A percentile compares a stretch with the other conserved stretches of the same genome.
phyloP scores from a whole-genome alignment of 2,797 vertebrate species.

The Poeciliopsis paucimaculata region DNA sequence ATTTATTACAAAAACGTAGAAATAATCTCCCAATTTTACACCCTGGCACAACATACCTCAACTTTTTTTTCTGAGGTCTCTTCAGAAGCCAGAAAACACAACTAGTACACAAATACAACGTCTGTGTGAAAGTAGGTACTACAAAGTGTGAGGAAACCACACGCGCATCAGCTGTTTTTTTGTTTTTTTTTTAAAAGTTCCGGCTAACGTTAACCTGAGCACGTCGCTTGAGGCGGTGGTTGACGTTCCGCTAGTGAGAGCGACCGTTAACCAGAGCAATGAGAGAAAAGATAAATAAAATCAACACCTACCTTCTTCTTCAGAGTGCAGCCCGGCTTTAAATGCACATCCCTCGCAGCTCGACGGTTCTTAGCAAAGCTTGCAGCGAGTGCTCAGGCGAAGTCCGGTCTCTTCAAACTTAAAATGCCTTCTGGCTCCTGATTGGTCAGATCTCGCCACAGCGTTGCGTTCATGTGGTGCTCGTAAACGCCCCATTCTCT shows the following conservation, averaged over 20 bases:
- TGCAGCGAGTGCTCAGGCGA: neutral
- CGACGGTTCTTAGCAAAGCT: constrained; percentile 6
- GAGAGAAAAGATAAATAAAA: neutral
- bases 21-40: neutral
- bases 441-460: constrained; percentile 52
- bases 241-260: neutral
- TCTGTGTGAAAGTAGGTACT: constrained; percentile 14
- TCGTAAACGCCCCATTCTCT: constrained; percentile 12
- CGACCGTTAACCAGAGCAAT: neutral
- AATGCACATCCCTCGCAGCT: constrained; percentile 1
- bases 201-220: constrained; percentile 32
- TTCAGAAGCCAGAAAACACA: neutral
- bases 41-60: constrained; percentile 27
- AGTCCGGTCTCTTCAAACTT: constrained; percentile 54
- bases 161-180: constrained; percentile 4
- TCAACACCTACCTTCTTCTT: neutral
- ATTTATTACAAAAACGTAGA: neutral
- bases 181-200: constrained; percentile 25
- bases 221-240: constrained; percentile 9
- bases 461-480: constrained; percentile 37
- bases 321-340: neutral
- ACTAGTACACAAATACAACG: neutral
- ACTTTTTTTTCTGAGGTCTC: neutral
- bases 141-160: neutral
- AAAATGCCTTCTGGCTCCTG: constrained; percentile 56